phyloP scores from a whole-genome alignment of 2,888 invertebrate genomes.

The Stenichneumon culpator region DNA sequence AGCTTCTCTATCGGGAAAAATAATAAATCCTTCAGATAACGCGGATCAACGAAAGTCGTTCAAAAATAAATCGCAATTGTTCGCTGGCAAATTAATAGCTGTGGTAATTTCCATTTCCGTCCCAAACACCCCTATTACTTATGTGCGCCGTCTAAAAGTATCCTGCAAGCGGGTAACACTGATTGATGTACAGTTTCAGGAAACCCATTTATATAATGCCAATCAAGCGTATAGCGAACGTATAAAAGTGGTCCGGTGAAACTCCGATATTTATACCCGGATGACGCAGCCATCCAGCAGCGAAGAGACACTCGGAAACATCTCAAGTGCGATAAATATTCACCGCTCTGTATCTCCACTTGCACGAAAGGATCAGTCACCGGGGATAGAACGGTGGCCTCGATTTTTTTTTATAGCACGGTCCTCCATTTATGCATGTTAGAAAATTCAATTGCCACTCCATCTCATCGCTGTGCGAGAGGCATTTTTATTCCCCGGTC shows the following conservation, averaged over 20 bases:
- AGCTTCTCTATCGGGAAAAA: too few species aligned
- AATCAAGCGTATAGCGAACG: not conserved
- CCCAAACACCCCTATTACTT: too few species aligned
- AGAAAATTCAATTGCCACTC: conserved; percentile 48
- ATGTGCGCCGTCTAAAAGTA: too few species aligned
- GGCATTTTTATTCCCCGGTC: conserved; percentile 29
- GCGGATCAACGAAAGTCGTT: too few species aligned
- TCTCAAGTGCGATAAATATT: conserved; percentile 27
- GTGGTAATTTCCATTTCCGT: too few species aligned
- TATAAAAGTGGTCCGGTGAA: not conserved
- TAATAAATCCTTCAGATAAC: too few species aligned
- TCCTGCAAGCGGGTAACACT: not conserved
- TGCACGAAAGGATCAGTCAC: conserved; percentile 8
- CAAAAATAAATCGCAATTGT: too few species aligned
- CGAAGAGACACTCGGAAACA: conserved; percentile 4
- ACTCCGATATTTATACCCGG: conserved; percentile 2
- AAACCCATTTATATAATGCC: not conserved
- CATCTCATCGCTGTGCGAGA: conserved; percentile 20
- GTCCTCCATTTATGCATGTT: conserved; percentile 47
- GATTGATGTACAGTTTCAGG: not conserved
- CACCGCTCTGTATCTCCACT: not conserved
- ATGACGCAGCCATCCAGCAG: not conserved
- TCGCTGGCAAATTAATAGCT: too few species aligned
- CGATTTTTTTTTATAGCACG: conserved; percentile 32
- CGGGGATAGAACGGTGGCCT: not conserved